Conservation (phyloP, 2,113 vertebrate genomes). For the Megaceryle maxima region DNA sequence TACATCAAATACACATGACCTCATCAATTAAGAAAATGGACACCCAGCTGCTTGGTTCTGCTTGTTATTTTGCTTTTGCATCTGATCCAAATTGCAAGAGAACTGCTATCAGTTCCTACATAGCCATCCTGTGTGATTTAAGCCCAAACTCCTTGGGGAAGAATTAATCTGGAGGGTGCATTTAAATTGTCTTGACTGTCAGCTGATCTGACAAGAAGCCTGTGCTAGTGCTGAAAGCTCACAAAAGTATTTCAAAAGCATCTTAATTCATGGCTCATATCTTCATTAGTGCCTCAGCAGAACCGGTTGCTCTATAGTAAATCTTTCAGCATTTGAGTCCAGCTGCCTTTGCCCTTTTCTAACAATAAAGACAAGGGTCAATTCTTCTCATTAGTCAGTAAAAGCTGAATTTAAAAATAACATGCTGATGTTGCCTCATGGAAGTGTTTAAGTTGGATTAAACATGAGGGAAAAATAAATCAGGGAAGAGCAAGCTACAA, state of each 20-base stretch:
- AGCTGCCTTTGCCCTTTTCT: conserved; percentile 13
- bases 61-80: neutral
- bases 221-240: conserved; percentile 8
- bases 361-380: conserved; percentile 10
- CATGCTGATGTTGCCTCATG: neutral
- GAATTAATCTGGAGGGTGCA: neutral
- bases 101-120: neutral
- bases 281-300: conserved; percentile 5
- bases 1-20: accelerated
- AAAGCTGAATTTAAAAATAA: conserved; percentile 49
- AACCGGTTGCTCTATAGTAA: neutral
- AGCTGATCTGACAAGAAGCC: conserved; percentile 11
- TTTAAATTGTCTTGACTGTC: neutral
- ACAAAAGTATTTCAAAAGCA: neutral
- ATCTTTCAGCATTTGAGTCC: conserved; percentile 22
- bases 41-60: neutral
- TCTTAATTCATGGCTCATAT: conserved; percentile 4
- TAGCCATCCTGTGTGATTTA: neutral
- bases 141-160: neutral
- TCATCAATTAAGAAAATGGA: neutral
- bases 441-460: conserved; percentile 42
- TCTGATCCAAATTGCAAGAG: neutral
- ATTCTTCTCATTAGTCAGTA: conserved; percentile 38
- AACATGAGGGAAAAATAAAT: conserved; percentile 46
- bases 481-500: conserved; percentile 12